phyloP scores from a whole-genome alignment of 2,113 vertebrate species.

The Coptodon bakossiorum region DNA sequence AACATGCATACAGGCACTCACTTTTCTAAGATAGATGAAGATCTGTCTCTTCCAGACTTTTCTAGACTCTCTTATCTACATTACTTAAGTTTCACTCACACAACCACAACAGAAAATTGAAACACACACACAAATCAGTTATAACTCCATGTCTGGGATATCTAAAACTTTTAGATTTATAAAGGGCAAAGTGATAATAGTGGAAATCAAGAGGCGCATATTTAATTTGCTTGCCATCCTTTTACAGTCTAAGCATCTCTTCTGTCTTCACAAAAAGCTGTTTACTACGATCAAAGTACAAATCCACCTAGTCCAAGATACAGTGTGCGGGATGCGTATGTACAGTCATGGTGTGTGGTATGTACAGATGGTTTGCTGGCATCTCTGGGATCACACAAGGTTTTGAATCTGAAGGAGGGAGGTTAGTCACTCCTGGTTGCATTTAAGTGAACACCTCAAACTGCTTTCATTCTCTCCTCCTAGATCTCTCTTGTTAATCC shows the following conservation, averaged over 20 bases:
- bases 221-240: neutral
- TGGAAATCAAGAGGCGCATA: neutral
- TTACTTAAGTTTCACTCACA: neutral
- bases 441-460: neutral
- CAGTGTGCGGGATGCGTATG: neutral
- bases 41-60: neutral
- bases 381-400: neutral
- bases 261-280: neutral
- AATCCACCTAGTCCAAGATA: slow-evolving; percentile 4
- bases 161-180: neutral
- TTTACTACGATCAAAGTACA: neutral
- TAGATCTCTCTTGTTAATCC: neutral
- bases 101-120: neutral
- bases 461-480: neutral
- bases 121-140: neutral
- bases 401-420: neutral
- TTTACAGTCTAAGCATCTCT: neutral
- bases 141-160: neutral
- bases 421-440: neutral
- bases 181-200: neutral
- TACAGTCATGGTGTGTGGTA: slow-evolving; percentile 28
- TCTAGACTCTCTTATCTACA: neutral
- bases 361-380: slow-evolving; percentile 37
- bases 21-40: neutral
- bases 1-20: neutral